Evolutionary conservation across 2,888 invertebrate species (phyloP).

Genomic region (Atethmia centrago): DNA sequence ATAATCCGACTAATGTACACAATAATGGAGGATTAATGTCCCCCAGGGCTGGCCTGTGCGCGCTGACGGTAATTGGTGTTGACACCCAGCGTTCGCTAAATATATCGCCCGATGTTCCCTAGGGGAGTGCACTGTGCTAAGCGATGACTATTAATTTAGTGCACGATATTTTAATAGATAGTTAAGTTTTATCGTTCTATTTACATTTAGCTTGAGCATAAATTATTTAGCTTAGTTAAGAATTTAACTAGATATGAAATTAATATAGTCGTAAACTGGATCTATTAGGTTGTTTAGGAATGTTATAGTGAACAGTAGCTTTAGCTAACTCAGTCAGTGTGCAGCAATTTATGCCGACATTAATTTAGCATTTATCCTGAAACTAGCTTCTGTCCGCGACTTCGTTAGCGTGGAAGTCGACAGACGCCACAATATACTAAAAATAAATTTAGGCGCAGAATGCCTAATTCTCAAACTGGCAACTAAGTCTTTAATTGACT

Average conservation of each 20-base stretch:
- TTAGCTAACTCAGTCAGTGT: too few relatives aligned
- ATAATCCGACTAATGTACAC: constrained; percentile 46
- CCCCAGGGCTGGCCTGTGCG: constrained; percentile 17
- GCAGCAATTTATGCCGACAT: not conserved
- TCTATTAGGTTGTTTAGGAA: not conserved
- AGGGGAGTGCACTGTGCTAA: constrained; percentile 15
- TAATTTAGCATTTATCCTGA: not conserved
- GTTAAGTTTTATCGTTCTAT: constrained; percentile 2
- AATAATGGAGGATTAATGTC: constrained; percentile 54
- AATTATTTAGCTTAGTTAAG: not conserved
- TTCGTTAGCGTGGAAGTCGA: too few relatives aligned
- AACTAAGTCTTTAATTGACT: too few relatives aligned
- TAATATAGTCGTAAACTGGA: not conserved
- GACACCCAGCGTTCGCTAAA: constrained; percentile 54
- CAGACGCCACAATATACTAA: too few relatives aligned
- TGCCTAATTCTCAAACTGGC: too few relatives aligned
- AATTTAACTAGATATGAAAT: not conserved
- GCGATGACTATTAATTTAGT: constrained; percentile 29
- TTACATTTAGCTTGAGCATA: not conserved
- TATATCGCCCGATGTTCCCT: constrained; percentile 42
- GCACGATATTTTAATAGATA: constrained; percentile 36
- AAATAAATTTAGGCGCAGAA: too few relatives aligned
- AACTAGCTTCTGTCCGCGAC: too few relatives aligned
- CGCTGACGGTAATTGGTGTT: constrained; percentile 51
- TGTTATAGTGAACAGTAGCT: not conserved